These are phyloP conservation scores for Nephrotoma guestfalica DNA, from an alignment of 2,888 invertebrate genomes.

Conservation along the genomic window DNA sequence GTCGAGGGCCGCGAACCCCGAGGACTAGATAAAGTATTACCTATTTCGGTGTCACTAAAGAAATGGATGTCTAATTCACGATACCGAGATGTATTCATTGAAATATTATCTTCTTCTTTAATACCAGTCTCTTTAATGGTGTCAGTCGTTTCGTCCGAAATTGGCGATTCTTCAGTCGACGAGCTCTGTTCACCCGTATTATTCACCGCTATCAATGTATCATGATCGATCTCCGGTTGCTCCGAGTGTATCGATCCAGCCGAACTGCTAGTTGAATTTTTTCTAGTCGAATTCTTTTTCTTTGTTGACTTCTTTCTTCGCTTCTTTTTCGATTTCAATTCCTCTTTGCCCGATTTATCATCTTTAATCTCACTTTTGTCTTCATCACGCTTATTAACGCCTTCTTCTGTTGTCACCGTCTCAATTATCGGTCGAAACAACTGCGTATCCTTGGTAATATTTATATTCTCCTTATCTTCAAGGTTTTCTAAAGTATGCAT, in stretches of 20 bases:
- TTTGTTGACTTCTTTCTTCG: slow-evolving; percentile 65
- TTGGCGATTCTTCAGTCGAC: slow-evolving; percentile 25
- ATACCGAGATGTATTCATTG: slow-evolving; percentile 25
- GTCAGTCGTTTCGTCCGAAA: slow-evolving; percentile 17
- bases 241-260: slow-evolving; percentile 21
- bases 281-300: slow-evolving; percentile 61
- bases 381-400: background rate
- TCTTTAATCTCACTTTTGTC: slow-evolving; percentile 14
- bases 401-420: background rate
- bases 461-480: background rate
- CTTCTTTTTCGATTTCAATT: slow-evolving; percentile 40
- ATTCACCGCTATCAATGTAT: slow-evolving; percentile 20
- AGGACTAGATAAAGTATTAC: slow-evolving; percentile 38
- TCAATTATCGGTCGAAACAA: background rate
- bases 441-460: background rate
- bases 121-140: slow-evolving; percentile 18
- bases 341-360: slow-evolving; percentile 37
- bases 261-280: slow-evolving; percentile 39
- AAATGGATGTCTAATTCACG: slow-evolving; percentile 64
- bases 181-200: slow-evolving; percentile 19
- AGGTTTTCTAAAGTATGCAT: background rate
- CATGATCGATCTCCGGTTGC: slow-evolving; percentile 17
- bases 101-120: background rate
- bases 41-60: slow-evolving; percentile 85
- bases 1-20: slow-evolving; percentile 57